Percentiles rank a stretch among this genome's conserved stretches.
Evolutionary conservation across 2,113 vertebrate genomes (phyloP).

Genomic region (Corythornis madagascariensis): DNA sequence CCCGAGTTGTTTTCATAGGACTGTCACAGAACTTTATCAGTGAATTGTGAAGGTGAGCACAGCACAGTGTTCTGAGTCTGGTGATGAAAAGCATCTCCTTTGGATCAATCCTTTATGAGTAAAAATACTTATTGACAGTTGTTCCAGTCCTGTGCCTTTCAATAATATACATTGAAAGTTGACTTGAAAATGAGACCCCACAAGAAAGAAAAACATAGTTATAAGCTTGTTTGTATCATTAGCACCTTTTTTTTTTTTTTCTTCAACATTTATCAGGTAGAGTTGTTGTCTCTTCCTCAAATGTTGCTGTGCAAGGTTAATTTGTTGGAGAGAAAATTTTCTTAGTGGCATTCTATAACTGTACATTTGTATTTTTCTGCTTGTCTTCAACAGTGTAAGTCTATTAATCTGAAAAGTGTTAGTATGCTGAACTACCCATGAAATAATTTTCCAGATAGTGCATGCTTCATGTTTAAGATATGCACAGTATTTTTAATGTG

Average conservation of each 20-base stretch:
- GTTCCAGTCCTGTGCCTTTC: not conserved
- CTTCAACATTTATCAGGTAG: not conserved
- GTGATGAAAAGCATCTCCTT: not conserved
- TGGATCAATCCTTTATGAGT: not conserved
- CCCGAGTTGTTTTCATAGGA: not conserved
- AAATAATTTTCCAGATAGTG: not conserved
- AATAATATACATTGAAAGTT: not conserved
- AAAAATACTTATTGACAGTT: not conserved
- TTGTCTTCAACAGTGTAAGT: not conserved
- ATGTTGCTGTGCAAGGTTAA: not conserved
- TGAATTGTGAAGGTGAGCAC: not conserved
- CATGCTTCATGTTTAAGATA: not conserved
- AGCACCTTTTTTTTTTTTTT: not conserved
- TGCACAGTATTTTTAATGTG: not conserved
- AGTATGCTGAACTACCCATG: not conserved
- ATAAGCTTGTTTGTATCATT: not conserved
- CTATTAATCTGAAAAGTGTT: not conserved
- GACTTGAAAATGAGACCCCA: not conserved
- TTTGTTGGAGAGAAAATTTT: not conserved
- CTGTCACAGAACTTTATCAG: not conserved
- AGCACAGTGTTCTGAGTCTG: not conserved
- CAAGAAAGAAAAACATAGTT: not conserved
- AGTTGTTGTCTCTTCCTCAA: not conserved
- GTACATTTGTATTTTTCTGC: not conserved
- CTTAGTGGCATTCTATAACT: not conserved